Evolutionary conservation across 2,113 vertebrate species (phyloP).

Genomic region (Cyprinodon variegatus): DNA sequence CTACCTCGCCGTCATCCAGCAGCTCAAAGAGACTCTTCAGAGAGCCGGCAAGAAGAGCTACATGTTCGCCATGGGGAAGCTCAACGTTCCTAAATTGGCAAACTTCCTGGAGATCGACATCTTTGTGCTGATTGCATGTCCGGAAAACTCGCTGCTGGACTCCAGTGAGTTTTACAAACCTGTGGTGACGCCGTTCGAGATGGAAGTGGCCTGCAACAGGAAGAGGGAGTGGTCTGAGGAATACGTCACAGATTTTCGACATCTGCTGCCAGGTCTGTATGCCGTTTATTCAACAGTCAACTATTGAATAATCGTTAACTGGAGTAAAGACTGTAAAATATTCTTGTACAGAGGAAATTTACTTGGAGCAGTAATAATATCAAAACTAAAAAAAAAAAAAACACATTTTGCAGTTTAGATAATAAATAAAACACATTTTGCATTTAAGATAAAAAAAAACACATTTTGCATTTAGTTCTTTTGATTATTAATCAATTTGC

Average conservation of each 20-base stretch:
- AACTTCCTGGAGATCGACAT: constrained; percentile 95
- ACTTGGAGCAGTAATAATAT: no score
- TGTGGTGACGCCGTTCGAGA: constrained; percentile 89
- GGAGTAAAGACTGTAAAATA: no score
- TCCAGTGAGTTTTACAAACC: constrained; percentile 88
- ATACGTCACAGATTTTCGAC: constrained; percentile 89
- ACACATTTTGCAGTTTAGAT: no score
- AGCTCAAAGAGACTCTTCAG: constrained; percentile 82
- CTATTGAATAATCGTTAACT: no score
- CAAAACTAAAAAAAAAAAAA: no score
- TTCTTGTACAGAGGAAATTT: no score
- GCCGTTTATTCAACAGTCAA: neutral
- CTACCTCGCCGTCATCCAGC: constrained; percentile 85
- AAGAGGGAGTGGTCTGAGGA: constrained; percentile 87
- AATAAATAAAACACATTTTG: no score
- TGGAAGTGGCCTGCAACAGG: constrained; percentile 95
- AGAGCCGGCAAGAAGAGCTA: constrained; percentile 92
- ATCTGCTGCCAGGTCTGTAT: constrained; percentile 88
- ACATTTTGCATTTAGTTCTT: no score
- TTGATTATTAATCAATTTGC: no score
- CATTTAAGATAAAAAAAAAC: no score
- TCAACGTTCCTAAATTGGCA: constrained; percentile 91
- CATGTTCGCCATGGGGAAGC: constrained; percentile 89
- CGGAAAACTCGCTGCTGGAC: constrained; percentile 90
- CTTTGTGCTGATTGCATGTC: constrained; percentile 92